Evolutionary conservation across 2,888 invertebrate species (phyloP).

Genomic region (Rhagophthalmus giganteus): DNA sequence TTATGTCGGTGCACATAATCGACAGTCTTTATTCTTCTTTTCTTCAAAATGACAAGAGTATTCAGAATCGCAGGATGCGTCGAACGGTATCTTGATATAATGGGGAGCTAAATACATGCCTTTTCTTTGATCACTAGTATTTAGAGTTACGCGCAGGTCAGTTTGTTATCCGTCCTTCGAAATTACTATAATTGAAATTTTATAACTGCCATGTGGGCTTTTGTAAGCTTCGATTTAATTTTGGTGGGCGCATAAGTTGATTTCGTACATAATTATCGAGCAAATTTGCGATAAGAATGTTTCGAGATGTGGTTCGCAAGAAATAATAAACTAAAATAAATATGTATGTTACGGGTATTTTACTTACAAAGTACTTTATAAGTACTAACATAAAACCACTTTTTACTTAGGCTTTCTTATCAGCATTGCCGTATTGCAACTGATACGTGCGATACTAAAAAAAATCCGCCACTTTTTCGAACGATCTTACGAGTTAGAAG

Average conservation of each 20-base stretch:
- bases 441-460: too few species aligned
- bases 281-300: too few species aligned
- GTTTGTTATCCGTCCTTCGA: conserved; percentile 35
- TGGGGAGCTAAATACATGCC: conserved; percentile 30
- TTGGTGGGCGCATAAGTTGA: conserved; percentile 11
- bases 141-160: conserved; percentile 36
- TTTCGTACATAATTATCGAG: too few species aligned
- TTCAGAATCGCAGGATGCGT: conserved; percentile 8
- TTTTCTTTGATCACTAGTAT: conserved; percentile 36
- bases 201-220: conserved; percentile 25
- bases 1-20: background rate
- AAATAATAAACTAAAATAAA: too few species aligned
- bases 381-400: too few species aligned
- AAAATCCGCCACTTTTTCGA: too few species aligned
- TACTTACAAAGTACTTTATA: too few species aligned
- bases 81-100: conserved; percentile 19
- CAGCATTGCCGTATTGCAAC: too few species aligned
- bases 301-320: too few species aligned
- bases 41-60: background rate
- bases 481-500: too few species aligned
- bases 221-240: conserved; percentile 15
- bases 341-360: too few species aligned
- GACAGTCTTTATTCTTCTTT: background rate
- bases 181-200: conserved; percentile 40
- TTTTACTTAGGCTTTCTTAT: too few species aligned